Conservation (phyloP, 2,888 invertebrate species). For the Volucella inflata region DNA sequence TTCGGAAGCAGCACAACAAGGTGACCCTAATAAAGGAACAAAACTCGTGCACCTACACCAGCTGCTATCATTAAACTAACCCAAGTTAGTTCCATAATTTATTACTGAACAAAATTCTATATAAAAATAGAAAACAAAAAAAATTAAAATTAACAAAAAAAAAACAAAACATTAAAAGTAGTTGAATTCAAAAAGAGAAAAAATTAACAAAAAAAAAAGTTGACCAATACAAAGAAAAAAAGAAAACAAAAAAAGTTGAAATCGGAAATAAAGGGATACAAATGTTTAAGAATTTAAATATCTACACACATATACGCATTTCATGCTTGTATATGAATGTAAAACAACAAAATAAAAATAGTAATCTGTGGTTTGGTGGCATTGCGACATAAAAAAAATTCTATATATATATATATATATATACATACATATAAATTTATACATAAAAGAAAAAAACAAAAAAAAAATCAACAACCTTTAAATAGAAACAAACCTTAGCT, state of each 20-base stretch:
- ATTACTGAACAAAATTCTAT: constrained; percentile 50
- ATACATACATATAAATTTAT: constrained; percentile 68
- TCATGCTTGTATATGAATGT: constrained; percentile 50
- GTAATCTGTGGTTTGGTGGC: constrained; percentile 74
- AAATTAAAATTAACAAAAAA: constrained; percentile 71
- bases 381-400: constrained; percentile 69
- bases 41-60: constrained; percentile 68
- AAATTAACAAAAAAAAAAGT: constrained; percentile 78
- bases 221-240: constrained; percentile 64
- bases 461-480: constrained; percentile 23
- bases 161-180: constrained; percentile 83
- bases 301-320: constrained; percentile 52
- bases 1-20: constrained; percentile 90
- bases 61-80: constrained; percentile 63
- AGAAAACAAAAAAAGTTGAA: constrained; percentile 24
- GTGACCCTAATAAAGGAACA: constrained; percentile 86
- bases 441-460: constrained; percentile 39
- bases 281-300: constrained; percentile 71
- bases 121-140: not conserved
- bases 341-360: constrained; percentile 54
- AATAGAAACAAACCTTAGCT: constrained; percentile 64
- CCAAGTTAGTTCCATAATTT: constrained; percentile 67
- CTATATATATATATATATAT: constrained; percentile 50
- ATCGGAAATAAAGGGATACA: constrained; percentile 73
- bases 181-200: constrained; percentile 77